Evolutionary conservation across 2,113 vertebrate genomes (phyloP).

Genomic region (Coreoperca whiteheadi): DNA sequence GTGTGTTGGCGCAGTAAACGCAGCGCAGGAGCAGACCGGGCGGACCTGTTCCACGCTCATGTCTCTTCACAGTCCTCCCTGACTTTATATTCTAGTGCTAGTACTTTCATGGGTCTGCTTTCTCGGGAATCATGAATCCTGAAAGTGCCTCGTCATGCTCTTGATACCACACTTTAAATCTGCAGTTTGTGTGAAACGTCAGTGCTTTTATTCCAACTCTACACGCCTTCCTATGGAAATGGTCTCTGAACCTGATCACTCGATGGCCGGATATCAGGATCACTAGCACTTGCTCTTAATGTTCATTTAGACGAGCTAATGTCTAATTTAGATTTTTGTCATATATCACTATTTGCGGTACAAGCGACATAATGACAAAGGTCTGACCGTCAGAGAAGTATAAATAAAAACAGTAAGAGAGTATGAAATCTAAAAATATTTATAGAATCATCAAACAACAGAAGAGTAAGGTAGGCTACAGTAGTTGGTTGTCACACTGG

Average conservation of each 20-base stretch:
- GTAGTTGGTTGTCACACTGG: background rate
- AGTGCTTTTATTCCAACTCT: background rate
- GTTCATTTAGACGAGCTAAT: background rate
- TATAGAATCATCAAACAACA: background rate
- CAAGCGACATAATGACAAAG: too few relatives aligned
- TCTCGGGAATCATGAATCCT: background rate
- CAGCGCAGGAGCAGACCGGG: constrained; percentile 73
- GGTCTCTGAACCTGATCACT: background rate
- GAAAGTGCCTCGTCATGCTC: background rate
- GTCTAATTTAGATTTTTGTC: background rate
- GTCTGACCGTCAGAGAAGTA: background rate
- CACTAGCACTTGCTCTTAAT: background rate
- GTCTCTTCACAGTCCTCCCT: background rate
- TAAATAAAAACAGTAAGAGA: background rate
- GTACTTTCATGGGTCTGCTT: background rate
- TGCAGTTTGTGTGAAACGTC: background rate
- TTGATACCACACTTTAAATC: background rate
- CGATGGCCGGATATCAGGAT: background rate
- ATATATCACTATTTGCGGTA: background rate
- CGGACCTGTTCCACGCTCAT: constrained; percentile 78
- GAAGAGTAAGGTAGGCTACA: background rate
- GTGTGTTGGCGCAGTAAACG: constrained; percentile 70
- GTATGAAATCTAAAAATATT: too few relatives aligned
- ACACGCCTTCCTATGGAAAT: background rate
- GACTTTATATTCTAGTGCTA: background rate